These are phyloP conservation scores for Chelidonichthys spinosus DNA, from an alignment of 2,797 vertebrate genomes.

Conservation along the genomic window DNA sequence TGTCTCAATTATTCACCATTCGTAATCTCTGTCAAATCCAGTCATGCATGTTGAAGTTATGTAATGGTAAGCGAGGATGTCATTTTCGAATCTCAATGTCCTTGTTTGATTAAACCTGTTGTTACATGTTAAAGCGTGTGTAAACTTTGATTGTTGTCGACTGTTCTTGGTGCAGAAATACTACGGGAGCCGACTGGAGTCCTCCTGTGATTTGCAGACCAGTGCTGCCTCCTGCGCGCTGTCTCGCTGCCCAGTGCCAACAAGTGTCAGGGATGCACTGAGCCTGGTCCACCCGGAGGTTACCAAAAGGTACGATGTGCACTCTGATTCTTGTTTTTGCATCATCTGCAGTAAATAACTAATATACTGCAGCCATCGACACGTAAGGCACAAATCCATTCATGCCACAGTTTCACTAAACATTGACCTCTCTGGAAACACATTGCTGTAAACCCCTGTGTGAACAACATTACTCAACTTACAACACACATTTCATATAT, in stretches of 20 bases:
- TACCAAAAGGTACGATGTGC: constrained; percentile 67
- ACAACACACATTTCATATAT: too few relatives aligned
- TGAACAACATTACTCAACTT: not conserved
- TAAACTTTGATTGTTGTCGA: not conserved
- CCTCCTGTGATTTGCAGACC: constrained; percentile 78
- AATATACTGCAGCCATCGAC: not conserved
- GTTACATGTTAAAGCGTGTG: not conserved
- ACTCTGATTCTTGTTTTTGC: not conserved
- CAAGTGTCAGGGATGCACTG: constrained; percentile 72
- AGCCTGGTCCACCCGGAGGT: constrained; percentile 82
- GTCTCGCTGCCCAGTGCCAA: constrained; percentile 20
- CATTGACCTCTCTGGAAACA: not conserved
- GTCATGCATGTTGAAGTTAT: not conserved
- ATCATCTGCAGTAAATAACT: not conserved
- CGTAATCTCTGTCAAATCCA: not conserved
- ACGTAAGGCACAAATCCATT: not conserved
- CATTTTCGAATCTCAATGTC: not conserved
- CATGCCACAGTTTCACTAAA: not conserved
- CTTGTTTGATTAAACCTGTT: not conserved
- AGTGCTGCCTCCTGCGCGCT: constrained; percentile 73
- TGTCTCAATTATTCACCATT: not conserved
- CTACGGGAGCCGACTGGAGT: constrained; percentile 75
- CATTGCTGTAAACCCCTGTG: not conserved
- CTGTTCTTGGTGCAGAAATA: constrained; percentile 66
- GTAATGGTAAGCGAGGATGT: not conserved